Evolutionary conservation across 2,888 invertebrate species (phyloP), one percentile per base, ranked within the genome.

Genomic region (Sesia apiformis): DNA sequence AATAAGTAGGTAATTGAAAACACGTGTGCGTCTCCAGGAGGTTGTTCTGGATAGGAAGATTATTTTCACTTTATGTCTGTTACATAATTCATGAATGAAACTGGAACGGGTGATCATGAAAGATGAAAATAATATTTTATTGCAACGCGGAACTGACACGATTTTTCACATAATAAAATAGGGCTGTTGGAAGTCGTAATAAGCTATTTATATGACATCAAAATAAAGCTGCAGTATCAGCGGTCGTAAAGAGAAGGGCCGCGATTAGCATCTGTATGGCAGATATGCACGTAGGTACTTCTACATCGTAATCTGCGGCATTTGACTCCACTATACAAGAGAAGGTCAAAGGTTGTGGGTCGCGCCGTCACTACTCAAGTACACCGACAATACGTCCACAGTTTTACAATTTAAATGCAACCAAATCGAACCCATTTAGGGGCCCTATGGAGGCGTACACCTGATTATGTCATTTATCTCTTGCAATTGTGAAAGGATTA

Each of bases 211-310:
- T 79, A 78, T 70, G 73, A 72, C 76, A 77, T 76, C 69, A 78
- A 81, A 78, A 81, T 77, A 79, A 76, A 69, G 74, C 66, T 63
- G 72, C 64, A 59, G 67, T 67, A 67, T 74, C 76, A 76, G 73
- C 69, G 67, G 64, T 70, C 66, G 66, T 80, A 78, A 77, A 77
- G 58, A 72, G 68, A 68, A 69, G 67, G 66, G 62, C 63, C 62
- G 69, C 66, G 82, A 84, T 84, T 77, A 78, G 74, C 79, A 84
- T 84, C 78, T 84, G 78, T 80, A 70, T 60, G 66, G 60, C 68
- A 76, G 74, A 75, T 73, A 23, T 23, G 73, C 70, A 70, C 68
- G 72, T 23, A 23, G 23, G 23, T 23, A 23, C 23, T 23, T 23
- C 5, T 69, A 74, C 68, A 66, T 65, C 70, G 72, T 81, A 76